Conservation (phyloP, 2,113 vertebrate species). For the Lutjanus erythropterus region DNA sequence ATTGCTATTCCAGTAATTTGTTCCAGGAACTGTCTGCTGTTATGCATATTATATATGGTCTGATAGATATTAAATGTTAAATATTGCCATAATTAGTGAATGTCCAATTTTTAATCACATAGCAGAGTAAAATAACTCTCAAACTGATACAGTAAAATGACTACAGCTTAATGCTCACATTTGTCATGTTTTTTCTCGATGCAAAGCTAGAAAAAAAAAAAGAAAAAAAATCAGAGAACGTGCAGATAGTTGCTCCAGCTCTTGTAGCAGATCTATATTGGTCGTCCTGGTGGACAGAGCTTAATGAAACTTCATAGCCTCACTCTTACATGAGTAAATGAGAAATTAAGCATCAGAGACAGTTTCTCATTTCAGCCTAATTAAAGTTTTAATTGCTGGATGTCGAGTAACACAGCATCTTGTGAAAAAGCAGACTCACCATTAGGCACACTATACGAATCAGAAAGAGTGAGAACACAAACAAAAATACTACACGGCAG, state of each 20-base stretch:
- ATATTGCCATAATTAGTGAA: slow-evolving; percentile 14
- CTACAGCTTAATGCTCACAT: slow-evolving; percentile 19
- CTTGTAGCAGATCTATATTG: slow-evolving; percentile 62
- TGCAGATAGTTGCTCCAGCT: slow-evolving; percentile 30
- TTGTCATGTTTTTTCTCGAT: slow-evolving; percentile 31
- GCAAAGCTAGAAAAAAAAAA: slow-evolving; percentile 48
- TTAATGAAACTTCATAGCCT: slow-evolving; percentile 78
- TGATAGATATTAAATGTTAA: not conserved
- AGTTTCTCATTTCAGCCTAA: slow-evolving; percentile 80
- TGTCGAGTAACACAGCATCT: slow-evolving; percentile 58
- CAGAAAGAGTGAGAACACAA: slow-evolving; percentile 54
- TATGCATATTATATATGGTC: slow-evolving; percentile 2
- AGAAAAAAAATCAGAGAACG: slow-evolving; percentile 61
- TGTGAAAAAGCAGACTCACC: slow-evolving; percentile 63
- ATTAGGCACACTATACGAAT: slow-evolving; percentile 44
- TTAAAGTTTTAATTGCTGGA: slow-evolving; percentile 84
- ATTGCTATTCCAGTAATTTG: not conserved
- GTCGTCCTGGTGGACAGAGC: slow-evolving; percentile 61
- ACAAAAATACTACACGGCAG: slow-evolving; percentile 49
- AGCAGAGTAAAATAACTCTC: slow-evolving; percentile 4
- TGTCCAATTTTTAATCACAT: slow-evolving; percentile 7
- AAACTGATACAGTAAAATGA: slow-evolving; percentile 24
- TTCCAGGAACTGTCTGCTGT: slow-evolving; percentile 7
- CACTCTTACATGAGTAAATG: slow-evolving; percentile 77
- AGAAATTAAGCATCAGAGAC: slow-evolving; percentile 81